Base-by-base conservation (phyloP, 2,888 invertebrate genomes). In the Fragum sueziense region DNA sequence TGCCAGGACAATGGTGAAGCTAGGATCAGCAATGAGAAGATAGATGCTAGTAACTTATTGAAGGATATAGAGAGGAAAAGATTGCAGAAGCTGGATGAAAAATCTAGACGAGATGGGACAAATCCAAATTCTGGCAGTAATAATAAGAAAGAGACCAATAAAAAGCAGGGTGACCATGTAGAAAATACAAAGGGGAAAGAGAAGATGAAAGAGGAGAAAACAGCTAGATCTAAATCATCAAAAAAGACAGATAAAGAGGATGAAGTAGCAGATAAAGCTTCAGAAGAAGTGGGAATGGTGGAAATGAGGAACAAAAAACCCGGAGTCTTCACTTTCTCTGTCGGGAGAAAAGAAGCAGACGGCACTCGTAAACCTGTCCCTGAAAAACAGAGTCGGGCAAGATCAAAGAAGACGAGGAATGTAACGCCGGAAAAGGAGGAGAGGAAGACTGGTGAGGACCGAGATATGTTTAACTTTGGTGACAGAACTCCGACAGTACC, bases 281-380 rank as follows among this genome's bases (percentile, higher is more conserved):
- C 9, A 17, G 33, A 41, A 7, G 47, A 57, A 37, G 37, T 27
- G 31, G 76, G 79, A 20, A 69, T 70, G 33, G 80, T 77, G 31
- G 76, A 78, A 73, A 74, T 79, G 52, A 34, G 78, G n/a, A 77
- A 69, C 33, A 82, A 80, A 14, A 90, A 89, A 65, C 89, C 90
- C 22, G 90, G 90, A 7, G 83, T 89, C 29, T 86, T 91, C 61
- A 84, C 86, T 27, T 91, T 89, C 78, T 81, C 87, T 62, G 89
- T 87, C 4, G 77, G 85, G 9, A 82, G 90, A 52, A 91, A 89
- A 61, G 86, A 89, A 22, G 75, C 81, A 2, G 89, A 89, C 84
- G 90, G 90, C 11, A 82, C 84, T 20, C 83, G 90, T 27, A 88
- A 89, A 74, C 85, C 85, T 34, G 85, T 89, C 14, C 89, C 88